phyloP scores from a whole-genome alignment of 2,888 invertebrate species.

The Cepaea hortensis region DNA sequence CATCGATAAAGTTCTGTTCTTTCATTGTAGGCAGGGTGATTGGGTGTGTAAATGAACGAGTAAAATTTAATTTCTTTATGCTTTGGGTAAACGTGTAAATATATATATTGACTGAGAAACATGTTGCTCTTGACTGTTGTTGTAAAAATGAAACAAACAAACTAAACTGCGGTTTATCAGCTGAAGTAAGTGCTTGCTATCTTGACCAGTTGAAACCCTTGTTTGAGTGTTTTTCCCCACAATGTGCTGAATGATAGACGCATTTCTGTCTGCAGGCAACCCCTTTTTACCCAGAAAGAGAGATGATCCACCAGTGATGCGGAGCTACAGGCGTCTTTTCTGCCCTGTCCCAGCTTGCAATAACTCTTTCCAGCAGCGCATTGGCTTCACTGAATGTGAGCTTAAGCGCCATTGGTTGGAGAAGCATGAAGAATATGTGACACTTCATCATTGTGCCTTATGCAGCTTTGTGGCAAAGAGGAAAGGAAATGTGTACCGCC shows the following conservation, averaged over 20 bases:
- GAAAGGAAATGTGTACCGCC: conserved; percentile 37
- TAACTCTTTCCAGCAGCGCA: conserved; percentile 9
- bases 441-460: conserved; percentile 32
- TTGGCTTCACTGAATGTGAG: conserved; percentile 45
- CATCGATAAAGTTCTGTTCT: no score
- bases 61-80: no score
- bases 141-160: not conserved
- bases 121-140: not conserved
- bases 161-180: not conserved
- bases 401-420: conserved; percentile 47
- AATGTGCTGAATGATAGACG: conserved; percentile 10
- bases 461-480: conserved; percentile 36
- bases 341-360: conserved; percentile 47
- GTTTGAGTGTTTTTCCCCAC: not conserved
- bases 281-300: conserved; percentile 10
- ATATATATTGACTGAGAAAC: not conserved
- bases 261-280: conserved; percentile 44
- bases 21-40: no score
- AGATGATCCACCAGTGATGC: not conserved
- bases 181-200: not conserved
- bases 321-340: conserved; percentile 35
- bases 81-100: not conserved
- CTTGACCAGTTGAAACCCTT: not conserved
- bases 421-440: conserved; percentile 43
- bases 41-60: no score